These are phyloP conservation scores for Alouatta caraya DNA, from an alignment of 2,797 vertebrate species.

Conservation along the genomic window DNA sequence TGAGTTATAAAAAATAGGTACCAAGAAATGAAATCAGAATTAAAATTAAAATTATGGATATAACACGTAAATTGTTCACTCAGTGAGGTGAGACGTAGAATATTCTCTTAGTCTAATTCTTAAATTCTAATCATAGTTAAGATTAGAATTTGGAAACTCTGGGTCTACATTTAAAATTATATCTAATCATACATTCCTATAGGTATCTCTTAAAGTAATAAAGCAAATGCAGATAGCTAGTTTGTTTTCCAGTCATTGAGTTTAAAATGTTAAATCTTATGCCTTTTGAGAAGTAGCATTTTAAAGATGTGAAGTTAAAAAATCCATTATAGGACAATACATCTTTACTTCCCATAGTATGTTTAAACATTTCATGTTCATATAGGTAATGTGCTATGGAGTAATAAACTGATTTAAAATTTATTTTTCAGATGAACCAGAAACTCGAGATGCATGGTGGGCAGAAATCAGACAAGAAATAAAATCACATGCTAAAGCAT, in stretches of 20 bases:
- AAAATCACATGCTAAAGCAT: conserved; percentile 98
- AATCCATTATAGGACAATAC: neutral
- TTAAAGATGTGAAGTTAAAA: conserved; percentile 17
- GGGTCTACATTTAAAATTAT: conserved; percentile 27
- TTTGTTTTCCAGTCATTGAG: neutral
- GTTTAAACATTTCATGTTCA: conserved; percentile 27
- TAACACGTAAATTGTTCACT: neutral
- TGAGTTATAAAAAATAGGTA: conserved; percentile 21
- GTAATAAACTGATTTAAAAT: conserved; percentile 84
- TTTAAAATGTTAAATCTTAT: neutral
- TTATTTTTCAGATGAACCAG: conserved; percentile 98
- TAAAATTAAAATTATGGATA: conserved; percentile 34
- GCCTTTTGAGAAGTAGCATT: conserved; percentile 15
- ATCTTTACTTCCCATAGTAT: neutral
- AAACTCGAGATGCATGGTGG: conserved; percentile 99
- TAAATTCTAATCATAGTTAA: neutral
- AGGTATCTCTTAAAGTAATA: neutral
- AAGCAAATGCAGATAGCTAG: neutral
- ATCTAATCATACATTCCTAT: neutral
- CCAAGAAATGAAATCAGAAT: conserved; percentile 47
- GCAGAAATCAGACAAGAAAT: conserved; percentile 99
- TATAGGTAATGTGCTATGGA: neutral
- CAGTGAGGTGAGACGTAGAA: neutral
- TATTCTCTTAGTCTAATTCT: neutral
- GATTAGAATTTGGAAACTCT: conserved; percentile 14